These are phyloP conservation scores for Turritopsis rubra DNA, from an alignment of 30 jellyfish, hydroid and myxozoan species.

Conservation along the genomic window DNA sequence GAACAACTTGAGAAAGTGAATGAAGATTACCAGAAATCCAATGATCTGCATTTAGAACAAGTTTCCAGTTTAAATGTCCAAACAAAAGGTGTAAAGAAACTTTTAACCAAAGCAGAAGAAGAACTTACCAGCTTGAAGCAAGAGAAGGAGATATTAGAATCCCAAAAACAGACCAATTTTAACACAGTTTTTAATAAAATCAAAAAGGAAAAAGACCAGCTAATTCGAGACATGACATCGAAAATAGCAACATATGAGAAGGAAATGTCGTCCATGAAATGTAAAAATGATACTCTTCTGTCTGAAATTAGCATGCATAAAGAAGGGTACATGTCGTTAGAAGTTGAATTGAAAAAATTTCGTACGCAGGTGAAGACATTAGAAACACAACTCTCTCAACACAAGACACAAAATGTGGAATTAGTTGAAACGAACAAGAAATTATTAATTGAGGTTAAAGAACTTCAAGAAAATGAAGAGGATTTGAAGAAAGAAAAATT, in stretches of 20 bases:
- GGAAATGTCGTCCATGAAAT: slow-evolving; percentile 7
- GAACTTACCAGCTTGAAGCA: not conserved
- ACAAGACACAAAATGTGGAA: not conserved
- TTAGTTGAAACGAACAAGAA: slow-evolving; percentile 9
- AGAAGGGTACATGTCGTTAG: slow-evolving; percentile 27
- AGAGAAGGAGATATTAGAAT: slow-evolving; percentile 21
- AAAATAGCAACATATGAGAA: not conserved
- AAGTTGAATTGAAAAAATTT: slow-evolving; percentile 22
- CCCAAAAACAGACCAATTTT: slow-evolving; percentile 41
- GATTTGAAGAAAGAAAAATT: slow-evolving; percentile 36
- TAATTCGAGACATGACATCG: slow-evolving; percentile 26
- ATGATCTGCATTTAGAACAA: slow-evolving; percentile 24
- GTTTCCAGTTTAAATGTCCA: slow-evolving; percentile 14
- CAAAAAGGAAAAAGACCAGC: slow-evolving; percentile 54
- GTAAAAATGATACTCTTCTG: slow-evolving; percentile 11
- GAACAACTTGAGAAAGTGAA: not conserved
- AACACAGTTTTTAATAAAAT: slow-evolving; percentile 55
- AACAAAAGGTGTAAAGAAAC: slow-evolving; percentile 25
- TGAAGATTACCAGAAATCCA: slow-evolving; percentile 9
- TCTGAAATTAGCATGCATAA: slow-evolving; percentile 21
- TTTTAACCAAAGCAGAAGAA: slow-evolving; percentile 6
- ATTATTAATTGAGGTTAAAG: slow-evolving; percentile 24
- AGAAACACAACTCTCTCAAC: not conserved
- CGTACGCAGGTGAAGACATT: not conserved
- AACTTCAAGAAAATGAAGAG: slow-evolving; percentile 1